phyloP scores from a whole-genome alignment of 2,797 vertebrate genomes.

The Rhodeus uyekii region DNA sequence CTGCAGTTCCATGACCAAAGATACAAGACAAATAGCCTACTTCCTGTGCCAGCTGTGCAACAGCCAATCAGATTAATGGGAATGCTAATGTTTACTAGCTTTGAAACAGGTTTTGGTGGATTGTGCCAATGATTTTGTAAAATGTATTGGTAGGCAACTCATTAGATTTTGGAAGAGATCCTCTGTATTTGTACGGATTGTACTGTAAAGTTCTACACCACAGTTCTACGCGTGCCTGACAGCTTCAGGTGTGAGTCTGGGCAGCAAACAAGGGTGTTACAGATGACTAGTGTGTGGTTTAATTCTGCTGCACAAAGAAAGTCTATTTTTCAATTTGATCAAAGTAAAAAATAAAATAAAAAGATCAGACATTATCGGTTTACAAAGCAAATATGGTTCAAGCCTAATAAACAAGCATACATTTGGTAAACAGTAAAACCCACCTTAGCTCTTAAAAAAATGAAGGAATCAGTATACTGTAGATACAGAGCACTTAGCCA shows the following conservation, averaged over 20 bases:
- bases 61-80: neutral
- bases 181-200: neutral
- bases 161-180: neutral
- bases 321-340: neutral
- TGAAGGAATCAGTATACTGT: neutral
- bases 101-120: neutral
- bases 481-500: neutral
- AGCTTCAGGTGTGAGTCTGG: neutral
- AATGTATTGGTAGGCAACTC: constrained; percentile 8
- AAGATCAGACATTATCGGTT: neutral
- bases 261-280: neutral
- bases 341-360: neutral
- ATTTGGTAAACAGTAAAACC: neutral
- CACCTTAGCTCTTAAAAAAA: neutral
- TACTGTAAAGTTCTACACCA: neutral
- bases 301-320: neutral
- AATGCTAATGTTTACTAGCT: neutral
- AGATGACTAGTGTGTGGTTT: neutral
- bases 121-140: neutral
- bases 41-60: constrained; percentile 12
- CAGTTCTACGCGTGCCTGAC: neutral
- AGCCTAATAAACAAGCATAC: neutral
- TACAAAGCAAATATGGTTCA: neutral
- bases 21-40: neutral
- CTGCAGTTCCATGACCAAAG: neutral